Evolutionary conservation across 2,888 invertebrate species (phyloP), one percentile per base, ranked within the genome.

Genomic region (Tenthredo distinguenda): DNA sequence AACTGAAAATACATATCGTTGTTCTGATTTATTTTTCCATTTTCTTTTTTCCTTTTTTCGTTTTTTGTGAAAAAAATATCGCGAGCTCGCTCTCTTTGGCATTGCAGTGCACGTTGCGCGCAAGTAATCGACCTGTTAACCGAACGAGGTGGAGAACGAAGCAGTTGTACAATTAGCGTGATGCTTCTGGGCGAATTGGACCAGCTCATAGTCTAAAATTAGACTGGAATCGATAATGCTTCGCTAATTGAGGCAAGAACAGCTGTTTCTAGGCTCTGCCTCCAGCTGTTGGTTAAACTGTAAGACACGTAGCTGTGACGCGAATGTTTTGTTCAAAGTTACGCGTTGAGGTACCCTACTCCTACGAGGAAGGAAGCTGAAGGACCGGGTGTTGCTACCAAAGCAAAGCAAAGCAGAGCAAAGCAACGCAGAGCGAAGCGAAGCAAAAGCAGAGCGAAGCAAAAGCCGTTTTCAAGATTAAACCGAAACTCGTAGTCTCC

Each of bases 211-310:
- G 43, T 71, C 71, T 71, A 71, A 83, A 83, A 83, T 83, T 83
- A 83, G 68, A 83, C 65, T 26, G 10, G 10, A 83, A 83, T 83
- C 83, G 83, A 83, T 83, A 71, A 83, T 50, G 83, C 71, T 68
- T 71, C 83, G 83, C 83, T 83, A 83, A 83, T 83, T 68, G 83
- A 65, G 81, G 71, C 83, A 71, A 83, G 83, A 83, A 83, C 83
- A 83, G 83, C 71, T 83, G 81, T 81, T 81, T 81, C 81, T 81
- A 81, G 58, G 81, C 62, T 81, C 62, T 81, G 37, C 77, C 81
- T 62, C 34, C 79, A 55, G 58, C 81, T 62, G 68, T 81, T 62
- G 81, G 40, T 34, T 50, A 58, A 55, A 62, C 81, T n/a, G 62
- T 77, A 55, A 77, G 77, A 77, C 77, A 55, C 50, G 15, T 50